phyloP scores from a whole-genome alignment of 1,140 invertebrate species.

The Lordiphosa stackelbergi region DNA sequence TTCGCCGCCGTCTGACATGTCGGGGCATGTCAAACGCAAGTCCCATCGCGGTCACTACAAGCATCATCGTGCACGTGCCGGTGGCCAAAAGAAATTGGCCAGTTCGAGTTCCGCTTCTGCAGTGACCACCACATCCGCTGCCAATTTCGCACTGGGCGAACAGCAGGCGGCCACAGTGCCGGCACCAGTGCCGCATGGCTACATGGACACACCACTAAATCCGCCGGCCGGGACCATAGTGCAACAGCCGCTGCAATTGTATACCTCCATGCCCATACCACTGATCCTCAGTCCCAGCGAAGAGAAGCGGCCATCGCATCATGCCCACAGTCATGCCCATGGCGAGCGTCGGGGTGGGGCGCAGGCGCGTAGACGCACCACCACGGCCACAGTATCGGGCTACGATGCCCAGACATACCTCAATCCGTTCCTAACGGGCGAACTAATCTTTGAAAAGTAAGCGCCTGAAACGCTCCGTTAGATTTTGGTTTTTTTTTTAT shows the following conservation, averaged over 20 bases:
- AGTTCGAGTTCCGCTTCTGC: not conserved
- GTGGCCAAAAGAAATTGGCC: conserved; percentile 31
- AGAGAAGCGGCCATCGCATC: conserved; percentile 59
- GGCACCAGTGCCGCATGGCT: conserved; percentile 41
- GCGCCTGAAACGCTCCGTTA: too few relatives aligned
- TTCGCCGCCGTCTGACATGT: conserved; percentile 40
- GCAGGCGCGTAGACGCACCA: conserved; percentile 52
- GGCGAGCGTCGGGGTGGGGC: conserved; percentile 47
- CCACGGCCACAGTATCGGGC: conserved; percentile 60
- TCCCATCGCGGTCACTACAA: conserved; percentile 67
- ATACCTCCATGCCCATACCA: conserved; percentile 73
- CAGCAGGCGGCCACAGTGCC: conserved; percentile 27
- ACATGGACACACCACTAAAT: conserved; percentile 63
- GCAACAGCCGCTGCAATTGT: conserved; percentile 58
- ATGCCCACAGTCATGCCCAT: conserved; percentile 54
- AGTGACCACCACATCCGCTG: not conserved
- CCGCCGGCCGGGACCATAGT: conserved; percentile 59
- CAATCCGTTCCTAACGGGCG: conserved; percentile 72
- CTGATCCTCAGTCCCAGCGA: conserved; percentile 69
- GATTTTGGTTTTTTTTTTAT: conserved; percentile 1
- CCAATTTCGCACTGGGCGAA: conserved; percentile 5
- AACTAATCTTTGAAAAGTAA: conserved; percentile 76
- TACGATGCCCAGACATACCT: conserved; percentile 71
- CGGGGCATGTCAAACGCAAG: conserved; percentile 55
- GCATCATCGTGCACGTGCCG: conserved; percentile 47